Percentiles rank a stretch among this genome's conserved stretches.
Evolutionary conservation across 1,140 invertebrate species (phyloP).

Genomic region (Odontomachus brunneus): DNA sequence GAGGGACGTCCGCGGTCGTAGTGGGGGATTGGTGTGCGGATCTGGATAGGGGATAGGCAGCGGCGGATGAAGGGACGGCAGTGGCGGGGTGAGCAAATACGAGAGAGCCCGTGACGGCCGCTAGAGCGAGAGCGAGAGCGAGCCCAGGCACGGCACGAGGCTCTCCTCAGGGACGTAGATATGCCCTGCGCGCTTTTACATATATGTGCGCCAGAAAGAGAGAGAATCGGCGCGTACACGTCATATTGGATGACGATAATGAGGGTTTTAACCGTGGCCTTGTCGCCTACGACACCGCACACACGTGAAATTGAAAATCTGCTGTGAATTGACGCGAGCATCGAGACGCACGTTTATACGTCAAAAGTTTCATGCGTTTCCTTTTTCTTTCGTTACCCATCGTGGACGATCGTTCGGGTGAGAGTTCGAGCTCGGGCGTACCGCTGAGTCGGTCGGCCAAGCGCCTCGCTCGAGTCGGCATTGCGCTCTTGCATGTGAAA

Average conservation of each 20-base stretch:
- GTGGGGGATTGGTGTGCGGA: conserved; percentile 47
- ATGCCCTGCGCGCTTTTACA: conserved; percentile 29
- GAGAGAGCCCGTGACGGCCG: conserved; percentile 58
- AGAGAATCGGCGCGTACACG: conserved; percentile 30
- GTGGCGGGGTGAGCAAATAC: conserved; percentile 62
- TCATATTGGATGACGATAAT: conserved; percentile 69
- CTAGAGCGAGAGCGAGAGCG: not conserved
- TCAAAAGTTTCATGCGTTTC: not conserved
- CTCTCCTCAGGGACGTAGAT: conserved; percentile 61
- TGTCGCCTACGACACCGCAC: conserved; percentile 41
- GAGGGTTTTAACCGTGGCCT: conserved; percentile 66
- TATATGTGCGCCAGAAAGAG: not conserved
- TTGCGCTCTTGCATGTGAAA: not conserved
- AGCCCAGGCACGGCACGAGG: conserved; percentile 10
- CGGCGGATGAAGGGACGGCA: conserved; percentile 64
- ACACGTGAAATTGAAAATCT: conserved; percentile 63
- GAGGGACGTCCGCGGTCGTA: conserved; percentile 54
- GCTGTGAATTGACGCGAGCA: conserved; percentile 13
- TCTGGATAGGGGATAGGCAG: conserved; percentile 59
- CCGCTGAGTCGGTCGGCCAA: not conserved
- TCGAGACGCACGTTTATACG: not conserved
- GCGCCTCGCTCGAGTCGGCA: not conserved
- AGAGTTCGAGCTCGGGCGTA: no score
- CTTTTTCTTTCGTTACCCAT: not conserved
- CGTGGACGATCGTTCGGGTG: not conserved